phyloP scores from a whole-genome alignment of 2,888 invertebrate genomes.

The Psylliodes chrysocephalus region DNA sequence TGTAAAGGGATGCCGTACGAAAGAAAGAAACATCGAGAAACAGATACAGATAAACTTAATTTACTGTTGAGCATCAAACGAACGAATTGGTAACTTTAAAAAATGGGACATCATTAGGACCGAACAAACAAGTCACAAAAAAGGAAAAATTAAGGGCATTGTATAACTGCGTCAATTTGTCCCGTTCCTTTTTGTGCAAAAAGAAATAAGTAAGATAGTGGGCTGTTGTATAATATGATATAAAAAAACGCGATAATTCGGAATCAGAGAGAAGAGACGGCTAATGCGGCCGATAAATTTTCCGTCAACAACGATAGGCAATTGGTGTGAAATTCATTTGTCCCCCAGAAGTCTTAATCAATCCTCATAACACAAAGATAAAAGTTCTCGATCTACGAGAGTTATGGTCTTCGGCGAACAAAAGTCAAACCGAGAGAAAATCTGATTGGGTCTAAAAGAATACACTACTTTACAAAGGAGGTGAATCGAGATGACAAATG shows the following conservation, averaged over 20 bases:
- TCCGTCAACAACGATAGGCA: conserved; percentile 60
- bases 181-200: conserved; percentile 44
- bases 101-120: conserved; percentile 34
- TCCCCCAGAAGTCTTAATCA: conserved; percentile 62
- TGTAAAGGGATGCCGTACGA: too few species aligned
- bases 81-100: conserved; percentile 25
- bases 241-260: conserved; percentile 57
- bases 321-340: conserved; percentile 64
- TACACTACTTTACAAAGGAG: conserved; percentile 62
- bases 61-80: conserved; percentile 3
- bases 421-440: conserved; percentile 59
- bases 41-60: conserved; percentile 11
- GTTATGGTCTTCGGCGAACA: conserved; percentile 60
- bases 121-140: conserved; percentile 40
- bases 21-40: conserved; percentile 1
- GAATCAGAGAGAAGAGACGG: conserved; percentile 53
- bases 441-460: conserved; percentile 63
- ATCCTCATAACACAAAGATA: conserved; percentile 63
- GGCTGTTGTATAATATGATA: conserved; percentile 44
- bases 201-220: conserved; percentile 37
- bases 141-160: conserved; percentile 48
- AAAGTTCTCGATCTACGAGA: conserved; percentile 60
- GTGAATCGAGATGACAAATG: conserved; percentile 64
- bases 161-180: conserved; percentile 58
- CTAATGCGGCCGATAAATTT: conserved; percentile 60